Percentiles rank a stretch among this genome's conserved stretches.
These are phyloP conservation scores for Caloenas nicobarica DNA, from an alignment of 2,113 vertebrate species.

Conservation along the genomic window DNA sequence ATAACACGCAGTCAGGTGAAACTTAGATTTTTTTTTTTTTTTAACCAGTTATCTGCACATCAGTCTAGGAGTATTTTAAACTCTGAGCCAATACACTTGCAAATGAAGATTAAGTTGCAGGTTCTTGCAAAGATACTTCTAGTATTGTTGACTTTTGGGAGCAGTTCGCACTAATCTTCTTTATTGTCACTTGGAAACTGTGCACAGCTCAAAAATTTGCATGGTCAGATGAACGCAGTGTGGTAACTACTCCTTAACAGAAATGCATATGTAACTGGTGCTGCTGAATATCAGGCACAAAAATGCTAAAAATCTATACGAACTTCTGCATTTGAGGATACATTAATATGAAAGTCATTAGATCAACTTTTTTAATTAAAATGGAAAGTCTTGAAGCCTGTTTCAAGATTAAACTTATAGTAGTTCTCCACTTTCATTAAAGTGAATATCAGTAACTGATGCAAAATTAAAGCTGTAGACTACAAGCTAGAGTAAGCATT, in stretches of 20 bases:
- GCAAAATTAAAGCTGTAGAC: slow-evolving; percentile 31
- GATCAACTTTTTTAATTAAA: slow-evolving; percentile 21
- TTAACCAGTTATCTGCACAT: slow-evolving; percentile 65
- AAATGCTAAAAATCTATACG: not conserved
- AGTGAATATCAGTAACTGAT: slow-evolving; percentile 60
- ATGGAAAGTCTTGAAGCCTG: slow-evolving; percentile 33
- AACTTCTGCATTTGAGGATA: slow-evolving; percentile 59
- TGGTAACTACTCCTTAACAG: not conserved
- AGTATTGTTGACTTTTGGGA: not conserved
- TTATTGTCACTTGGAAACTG: not conserved
- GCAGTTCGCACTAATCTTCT: not conserved
- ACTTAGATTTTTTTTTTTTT: slow-evolving; percentile 35
- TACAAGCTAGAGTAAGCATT: slow-evolving; percentile 17
- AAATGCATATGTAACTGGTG: slow-evolving; percentile 41
- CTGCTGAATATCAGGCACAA: slow-evolving; percentile 42
- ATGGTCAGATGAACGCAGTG: not conserved
- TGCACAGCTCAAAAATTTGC: not conserved
- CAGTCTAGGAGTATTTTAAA: not conserved
- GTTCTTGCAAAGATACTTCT: not conserved
- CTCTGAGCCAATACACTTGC: not conserved
- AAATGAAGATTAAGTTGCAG: not conserved
- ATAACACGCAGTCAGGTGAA: slow-evolving; percentile 57
- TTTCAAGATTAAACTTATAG: slow-evolving; percentile 23
- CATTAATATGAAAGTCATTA: slow-evolving; percentile 49
- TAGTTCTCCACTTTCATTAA: slow-evolving; percentile 42